Evolutionary conservation across 1,140 invertebrate species (phyloP), one percentile per base, ranked within the genome.

Genomic region (Ctenoplectra terminalis): DNA sequence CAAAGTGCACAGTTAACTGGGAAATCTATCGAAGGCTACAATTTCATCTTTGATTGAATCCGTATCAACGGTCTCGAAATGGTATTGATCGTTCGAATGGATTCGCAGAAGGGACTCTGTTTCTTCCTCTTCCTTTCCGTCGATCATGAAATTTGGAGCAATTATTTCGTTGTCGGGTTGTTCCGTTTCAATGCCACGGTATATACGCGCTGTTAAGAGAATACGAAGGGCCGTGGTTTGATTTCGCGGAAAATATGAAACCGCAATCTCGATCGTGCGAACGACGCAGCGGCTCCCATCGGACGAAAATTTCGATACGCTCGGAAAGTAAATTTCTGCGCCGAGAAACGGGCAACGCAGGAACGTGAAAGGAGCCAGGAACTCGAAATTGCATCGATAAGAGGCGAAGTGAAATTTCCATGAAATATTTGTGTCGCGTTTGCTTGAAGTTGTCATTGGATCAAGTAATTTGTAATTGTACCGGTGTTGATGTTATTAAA

Each of bases 381-480:
- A 29, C 17, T 43, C 13, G 50, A 58, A 78, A 63, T 70, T 23
- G 48, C 43, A 63, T 63, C 56, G 54, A 43, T 15, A 52, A 54
- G 48, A 40, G 46, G 43, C 11, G 60, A 74, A 26, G 58, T 17
- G 29, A 64, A 64, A 73, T 80, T 73, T 80, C 34, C 37, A 54
- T 34, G 60, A 73, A 34, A 74, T 40, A 26, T 37, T 56, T 40
- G 48, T 37, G 13, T n/a, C 67, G 0, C 15, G 8, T 17, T 31
- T 37, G 20, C 23, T 40, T 13, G 31, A 64, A 81, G 60, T 74
- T 66, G 29, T 67, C 52, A 48, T 58, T 43, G 71, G 29, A 63
- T 75, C 50, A 66, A 81, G 40, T 66, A 75, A 81, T 81, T 81
- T 66, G 29, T 75, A 66, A 81, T 75, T 46, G 40, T 48, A 48